These are phyloP conservation scores for Arctopsyche grandis DNA, from an alignment of 1,140 invertebrate genomes.

Conservation along the genomic window DNA sequence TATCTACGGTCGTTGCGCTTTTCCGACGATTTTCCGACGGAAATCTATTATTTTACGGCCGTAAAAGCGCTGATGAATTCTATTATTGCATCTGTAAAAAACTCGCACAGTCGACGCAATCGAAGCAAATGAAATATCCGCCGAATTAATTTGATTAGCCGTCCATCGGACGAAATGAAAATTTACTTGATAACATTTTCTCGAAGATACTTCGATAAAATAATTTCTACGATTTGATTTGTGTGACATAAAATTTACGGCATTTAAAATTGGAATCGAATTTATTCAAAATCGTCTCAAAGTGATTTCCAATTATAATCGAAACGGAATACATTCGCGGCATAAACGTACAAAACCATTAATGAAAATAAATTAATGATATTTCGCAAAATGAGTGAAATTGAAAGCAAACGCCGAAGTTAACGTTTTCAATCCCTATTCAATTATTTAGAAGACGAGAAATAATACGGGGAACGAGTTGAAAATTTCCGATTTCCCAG, in stretches of 20 bases:
- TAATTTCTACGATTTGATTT: too few species aligned
- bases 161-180: too few species aligned
- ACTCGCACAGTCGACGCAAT: too few species aligned
- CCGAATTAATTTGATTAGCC: too few species aligned
- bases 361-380: neutral
- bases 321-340: too few species aligned
- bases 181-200: too few species aligned
- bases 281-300: too few species aligned
- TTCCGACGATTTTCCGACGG: constrained; percentile 21
- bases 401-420: neutral
- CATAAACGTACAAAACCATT: neutral
- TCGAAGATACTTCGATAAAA: too few species aligned
- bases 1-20: constrained; percentile 21
- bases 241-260: too few species aligned
- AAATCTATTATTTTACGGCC: constrained; percentile 22
- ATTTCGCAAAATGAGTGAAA: neutral
- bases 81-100: neutral
- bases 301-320: too few species aligned
- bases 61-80: constrained; percentile 10
- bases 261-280: too few species aligned
- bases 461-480: constrained; percentile 2
- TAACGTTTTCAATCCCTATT: neutral
- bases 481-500: constrained; percentile 17
- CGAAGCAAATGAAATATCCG: too few species aligned
- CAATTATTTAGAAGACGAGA: neutral